These are phyloP conservation scores for Sebastes nivosus DNA, from an alignment of 2,797 vertebrate genomes.

Conservation along the genomic window DNA sequence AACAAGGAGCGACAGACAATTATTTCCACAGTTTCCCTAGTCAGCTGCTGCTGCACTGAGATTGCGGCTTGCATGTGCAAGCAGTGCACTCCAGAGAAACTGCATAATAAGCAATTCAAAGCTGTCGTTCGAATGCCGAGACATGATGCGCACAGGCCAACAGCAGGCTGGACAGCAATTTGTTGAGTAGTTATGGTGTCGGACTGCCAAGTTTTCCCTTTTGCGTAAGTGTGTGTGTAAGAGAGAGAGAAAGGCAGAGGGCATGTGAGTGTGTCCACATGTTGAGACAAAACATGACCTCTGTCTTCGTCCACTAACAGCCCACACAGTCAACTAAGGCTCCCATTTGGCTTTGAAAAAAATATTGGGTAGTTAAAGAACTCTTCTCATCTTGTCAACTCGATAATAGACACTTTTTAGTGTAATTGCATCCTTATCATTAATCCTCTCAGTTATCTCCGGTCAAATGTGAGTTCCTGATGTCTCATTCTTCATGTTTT, in stretches of 20 bases:
- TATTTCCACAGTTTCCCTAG: constrained; percentile 70
- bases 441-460: neutral
- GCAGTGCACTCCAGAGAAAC: constrained; percentile 70
- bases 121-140: constrained; percentile 65
- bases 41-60: constrained; percentile 69
- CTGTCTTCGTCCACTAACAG: neutral
- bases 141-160: constrained; percentile 55
- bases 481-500: neutral
- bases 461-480: neutral
- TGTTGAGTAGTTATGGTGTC: constrained; percentile 70
- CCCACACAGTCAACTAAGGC: neutral
- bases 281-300: constrained; percentile 55
- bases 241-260: neutral
- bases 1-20: constrained; percentile 75
- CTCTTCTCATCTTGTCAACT: neutral
- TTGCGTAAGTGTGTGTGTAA: constrained; percentile 8
- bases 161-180: constrained; percentile 64
- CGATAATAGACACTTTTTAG: neutral
- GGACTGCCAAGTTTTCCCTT: constrained; percentile 59
- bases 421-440: neutral
- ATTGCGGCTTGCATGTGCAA: constrained; percentile 69
- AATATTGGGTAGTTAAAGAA: neutral
- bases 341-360: constrained; percentile 20
- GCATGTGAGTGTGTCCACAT: constrained; percentile 27
- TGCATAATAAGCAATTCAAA: constrained; percentile 72